Base-by-base conservation (phyloP, 2,113 vertebrate species). In the Silurus asotus region DNA sequence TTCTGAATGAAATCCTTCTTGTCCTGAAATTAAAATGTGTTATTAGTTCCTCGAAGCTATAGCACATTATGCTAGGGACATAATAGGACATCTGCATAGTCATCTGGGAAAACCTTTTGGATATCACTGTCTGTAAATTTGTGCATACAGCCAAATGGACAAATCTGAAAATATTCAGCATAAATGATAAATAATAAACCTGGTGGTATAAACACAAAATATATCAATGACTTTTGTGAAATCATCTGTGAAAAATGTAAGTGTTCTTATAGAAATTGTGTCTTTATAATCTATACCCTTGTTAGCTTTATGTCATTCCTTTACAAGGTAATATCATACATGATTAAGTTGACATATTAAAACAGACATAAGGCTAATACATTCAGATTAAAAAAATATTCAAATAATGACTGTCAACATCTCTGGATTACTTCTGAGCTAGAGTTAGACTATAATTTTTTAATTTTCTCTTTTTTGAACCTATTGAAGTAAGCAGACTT, bases 1-100 rank as follows among this genome's bases (percentile, higher is more conserved):
- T 92, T 95, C 56, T 94, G 92, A 80, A 99, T 93, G 25, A 99
- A 99, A 88, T 99, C 98, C 88, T 98, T 99, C 93, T 98, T 99
- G 94, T 99, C 98, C 98, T 99, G 88, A 37, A 81, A 62, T 84
- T 88, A 84, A 84, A 48, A 17, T 58, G 76, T 78, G 53, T 8
- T 37, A 25, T 78, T 78, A 72, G 14, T 6, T 37, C 1, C 76
- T 78, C 25, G 53, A 76, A 76, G 49, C 49, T 53, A 49, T 8
- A 49, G 70, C 10, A 20, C 2, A 20, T 49, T 49, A 74, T 53
- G 20, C 8, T 25, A 4, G 23, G 53, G 10, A 55, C 51, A n/a
- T 76, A 53, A 53, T 6, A 76, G 23, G 74, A 53, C 23, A 72
- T 75, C 10, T 75, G 72, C 49, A 23, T 53, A 5, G 49, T 51